These are phyloP conservation scores for Siderastrea siderea DNA, from an alignment of 92 coral and sea anemone genomes.

Conservation along the genomic window DNA sequence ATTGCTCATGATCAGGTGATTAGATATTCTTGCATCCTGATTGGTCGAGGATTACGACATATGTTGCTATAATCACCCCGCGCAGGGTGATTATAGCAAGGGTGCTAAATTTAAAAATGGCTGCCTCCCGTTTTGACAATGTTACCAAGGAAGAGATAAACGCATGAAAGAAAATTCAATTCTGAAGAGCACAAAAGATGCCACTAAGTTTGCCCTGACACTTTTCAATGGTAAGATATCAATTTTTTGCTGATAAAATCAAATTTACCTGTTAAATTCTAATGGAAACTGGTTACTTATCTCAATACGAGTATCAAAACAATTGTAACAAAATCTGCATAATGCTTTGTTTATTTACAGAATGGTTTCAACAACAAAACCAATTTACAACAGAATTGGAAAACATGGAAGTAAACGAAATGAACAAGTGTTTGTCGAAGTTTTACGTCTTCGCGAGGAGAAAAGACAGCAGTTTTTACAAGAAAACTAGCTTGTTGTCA, in stretches of 20 bases:
- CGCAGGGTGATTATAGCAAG: background rate
- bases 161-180: conserved; percentile 31
- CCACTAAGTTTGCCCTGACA: conserved; percentile 31
- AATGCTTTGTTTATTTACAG: conserved; percentile 27
- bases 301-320: background rate
- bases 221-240: conserved; percentile 30
- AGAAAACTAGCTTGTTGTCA: conserved; percentile 49
- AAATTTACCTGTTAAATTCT: background rate
- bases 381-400: conserved; percentile 33
- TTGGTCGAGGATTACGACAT: background rate
- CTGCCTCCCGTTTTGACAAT: conserved; percentile 17
- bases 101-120: conserved; percentile 5
- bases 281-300: background rate
- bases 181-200: conserved; percentile 32
- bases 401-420: conserved; percentile 39
- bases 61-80: no score
- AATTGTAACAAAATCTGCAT: background rate
- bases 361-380: conserved; percentile 46
- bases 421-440: conserved; percentile 39
- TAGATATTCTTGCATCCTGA: background rate
- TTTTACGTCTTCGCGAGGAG: conserved; percentile 52
- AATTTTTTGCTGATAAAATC: background rate
- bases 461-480: conserved; percentile 58
- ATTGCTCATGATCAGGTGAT: background rate
- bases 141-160: conserved; percentile 14